A percentile compares a stretch with the other conserved stretches of the same genome.
Conservation (phyloP, 2,113 vertebrate genomes). For the Solenodon paradoxus region DNA sequence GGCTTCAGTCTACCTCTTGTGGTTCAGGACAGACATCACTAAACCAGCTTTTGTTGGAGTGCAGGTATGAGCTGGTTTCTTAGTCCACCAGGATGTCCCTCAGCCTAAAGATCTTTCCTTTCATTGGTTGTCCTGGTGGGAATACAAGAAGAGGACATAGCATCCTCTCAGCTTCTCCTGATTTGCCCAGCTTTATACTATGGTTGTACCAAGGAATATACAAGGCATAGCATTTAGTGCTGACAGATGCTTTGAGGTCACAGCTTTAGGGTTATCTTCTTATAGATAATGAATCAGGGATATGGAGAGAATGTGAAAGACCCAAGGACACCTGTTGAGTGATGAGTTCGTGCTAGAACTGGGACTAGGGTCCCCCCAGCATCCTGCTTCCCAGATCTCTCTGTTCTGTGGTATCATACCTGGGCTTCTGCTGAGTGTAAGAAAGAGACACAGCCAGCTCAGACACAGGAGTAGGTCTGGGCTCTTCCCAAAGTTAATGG, state of each 20-base stretch:
- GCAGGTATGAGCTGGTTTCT: neutral
- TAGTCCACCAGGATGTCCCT: neutral
- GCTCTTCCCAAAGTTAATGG: neutral
- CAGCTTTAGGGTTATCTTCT: neutral
- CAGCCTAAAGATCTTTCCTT: neutral
- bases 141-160: neutral
- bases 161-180: neutral
- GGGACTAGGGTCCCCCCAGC: too few relatives aligned
- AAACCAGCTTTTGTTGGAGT: neutral
- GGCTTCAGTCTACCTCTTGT: neutral
- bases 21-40: neutral
- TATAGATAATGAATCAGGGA: neutral
- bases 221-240: neutral
- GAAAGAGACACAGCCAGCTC: neutral
- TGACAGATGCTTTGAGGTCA: neutral
- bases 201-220: neutral
- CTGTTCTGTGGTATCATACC: neutral
- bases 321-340: neutral
- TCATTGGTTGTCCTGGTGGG: neutral
- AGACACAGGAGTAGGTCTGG: neutral
- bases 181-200: neutral
- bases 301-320: neutral
- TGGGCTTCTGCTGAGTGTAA: neutral
- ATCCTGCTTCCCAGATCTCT: neutral
- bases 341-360: neutral